phyloP scores from a whole-genome alignment of 2,888 invertebrate species.

The Noctua janthina region DNA sequence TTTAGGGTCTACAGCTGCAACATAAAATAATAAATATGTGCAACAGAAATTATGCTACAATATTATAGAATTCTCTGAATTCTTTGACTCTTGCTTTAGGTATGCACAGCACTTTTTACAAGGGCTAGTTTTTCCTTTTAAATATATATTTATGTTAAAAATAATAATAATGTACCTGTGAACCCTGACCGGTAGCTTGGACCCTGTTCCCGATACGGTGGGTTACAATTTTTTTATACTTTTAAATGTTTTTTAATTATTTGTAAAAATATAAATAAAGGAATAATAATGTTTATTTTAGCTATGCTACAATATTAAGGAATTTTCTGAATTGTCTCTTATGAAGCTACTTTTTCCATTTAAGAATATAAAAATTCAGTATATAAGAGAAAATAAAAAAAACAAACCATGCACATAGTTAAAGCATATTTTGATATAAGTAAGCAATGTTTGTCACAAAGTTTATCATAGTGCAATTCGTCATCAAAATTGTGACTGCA shows the following conservation, averaged over 20 bases:
- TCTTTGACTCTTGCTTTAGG: not conserved
- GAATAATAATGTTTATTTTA: too few relatives aligned
- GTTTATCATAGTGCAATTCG: not conserved
- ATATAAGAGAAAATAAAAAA: not conserved
- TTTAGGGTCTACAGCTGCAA: not conserved
- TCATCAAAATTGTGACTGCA: not conserved
- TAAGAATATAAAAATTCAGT: too few relatives aligned
- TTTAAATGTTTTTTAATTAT: too few relatives aligned
- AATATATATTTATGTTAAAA: not conserved
- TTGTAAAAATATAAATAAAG: too few relatives aligned
- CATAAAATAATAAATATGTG: not conserved
- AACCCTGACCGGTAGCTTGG: too few relatives aligned
- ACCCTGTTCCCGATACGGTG: too few relatives aligned
- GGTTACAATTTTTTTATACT: too few relatives aligned
- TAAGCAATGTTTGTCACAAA: not conserved
- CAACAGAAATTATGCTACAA: not conserved
- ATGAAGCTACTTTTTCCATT: too few relatives aligned
- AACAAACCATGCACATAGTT: too few relatives aligned
- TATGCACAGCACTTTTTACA: not conserved
- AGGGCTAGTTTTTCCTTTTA: not conserved
- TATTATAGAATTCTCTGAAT: not conserved
- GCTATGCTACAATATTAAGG: too few relatives aligned
- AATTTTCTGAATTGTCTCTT: too few relatives aligned
- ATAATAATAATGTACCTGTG: not conserved
- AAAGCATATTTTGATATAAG: constrained; percentile 2